A percentile compares a stretch with the other conserved stretches of the same genome.
Conservation (phyloP, 1,140 invertebrate genomes). For the Sarcophaga bullata region DNA sequence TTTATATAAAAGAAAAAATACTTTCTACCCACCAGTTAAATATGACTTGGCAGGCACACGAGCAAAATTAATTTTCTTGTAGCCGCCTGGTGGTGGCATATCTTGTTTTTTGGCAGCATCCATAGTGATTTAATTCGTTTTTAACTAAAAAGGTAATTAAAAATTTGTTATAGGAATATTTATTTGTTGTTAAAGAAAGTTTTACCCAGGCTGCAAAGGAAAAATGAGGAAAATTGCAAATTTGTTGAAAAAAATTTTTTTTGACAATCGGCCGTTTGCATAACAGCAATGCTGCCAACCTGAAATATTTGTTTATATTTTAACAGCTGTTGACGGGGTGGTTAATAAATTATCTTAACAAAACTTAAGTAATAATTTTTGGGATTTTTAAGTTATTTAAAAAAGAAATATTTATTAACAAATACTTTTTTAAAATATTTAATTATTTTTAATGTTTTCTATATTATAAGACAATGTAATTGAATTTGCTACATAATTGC, state of each 20-base stretch:
- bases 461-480: too few relatives aligned
- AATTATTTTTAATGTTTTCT: too few relatives aligned
- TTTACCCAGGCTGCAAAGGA: conserved; percentile 17
- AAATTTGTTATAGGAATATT: neutral
- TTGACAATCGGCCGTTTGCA: conserved; percentile 42
- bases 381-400: too few relatives aligned
- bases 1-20: conserved; percentile 28
- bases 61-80: conserved; percentile 77
- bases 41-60: conserved; percentile 76
- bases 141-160: conserved; percentile 29
- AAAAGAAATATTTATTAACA: too few relatives aligned
- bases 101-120: conserved; percentile 73
- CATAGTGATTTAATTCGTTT: neutral
- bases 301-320: neutral
- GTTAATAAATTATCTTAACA: neutral
- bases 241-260: conserved; percentile 30
- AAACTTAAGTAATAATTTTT: too few relatives aligned
- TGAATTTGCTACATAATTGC: neutral
- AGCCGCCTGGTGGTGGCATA: conserved; percentile 86
- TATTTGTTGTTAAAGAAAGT: neutral
- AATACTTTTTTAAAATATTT: too few relatives aligned
- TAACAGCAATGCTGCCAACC: conserved; percentile 44
- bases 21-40: conserved; percentile 72
- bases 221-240: conserved; percentile 33
- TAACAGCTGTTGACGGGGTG: neutral